Percentiles rank a stretch among this genome's conserved stretches.
Evolutionary conservation across 2,888 invertebrate species (phyloP).

Genomic region (Cheilosia vernalis): DNA sequence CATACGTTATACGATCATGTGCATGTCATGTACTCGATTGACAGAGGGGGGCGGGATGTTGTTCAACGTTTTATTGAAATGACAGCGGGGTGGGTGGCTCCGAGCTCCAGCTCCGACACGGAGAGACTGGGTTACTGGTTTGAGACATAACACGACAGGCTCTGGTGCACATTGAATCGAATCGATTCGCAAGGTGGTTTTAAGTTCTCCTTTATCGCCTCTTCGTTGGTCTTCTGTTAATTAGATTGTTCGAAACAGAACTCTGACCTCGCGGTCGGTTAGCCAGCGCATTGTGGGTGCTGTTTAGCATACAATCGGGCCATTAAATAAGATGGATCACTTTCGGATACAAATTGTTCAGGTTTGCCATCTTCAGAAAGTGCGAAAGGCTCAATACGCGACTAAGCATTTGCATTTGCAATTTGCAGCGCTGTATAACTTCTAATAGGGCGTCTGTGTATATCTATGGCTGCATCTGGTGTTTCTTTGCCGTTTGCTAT

Average conservation of each 20-base stretch:
- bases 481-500: not conserved
- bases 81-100: not conserved
- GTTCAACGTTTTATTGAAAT: slow-evolving; percentile 3
- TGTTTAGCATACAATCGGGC: slow-evolving; percentile 77
- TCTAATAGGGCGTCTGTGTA: not conserved
- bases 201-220: slow-evolving; percentile 38
- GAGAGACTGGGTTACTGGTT: not conserved
- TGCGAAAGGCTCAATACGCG: slow-evolving; percentile 65
- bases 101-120: no score
- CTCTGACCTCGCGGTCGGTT: slow-evolving; percentile 63
- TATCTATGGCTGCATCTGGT: slow-evolving; percentile 15
- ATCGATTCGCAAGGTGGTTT: slow-evolving; percentile 66
- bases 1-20: slow-evolving; percentile 53
- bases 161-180: slow-evolving; percentile 57
- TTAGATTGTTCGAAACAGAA: slow-evolving; percentile 44
- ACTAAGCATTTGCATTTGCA: slow-evolving; percentile 67
- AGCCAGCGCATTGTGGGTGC: slow-evolving; percentile 40
- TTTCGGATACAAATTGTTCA: slow-evolving; percentile 76
- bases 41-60: not conserved
- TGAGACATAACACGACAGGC: slow-evolving; percentile 19
- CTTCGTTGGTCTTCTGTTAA: slow-evolving; percentile 27
- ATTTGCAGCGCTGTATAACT: slow-evolving; percentile 21
- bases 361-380: slow-evolving; percentile 69
- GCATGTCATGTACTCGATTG: slow-evolving; percentile 49
- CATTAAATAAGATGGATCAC: slow-evolving; percentile 77